phyloP scores from a whole-genome alignment of 2,888 invertebrate species.

The Spatulosminthurus flaviceps region DNA sequence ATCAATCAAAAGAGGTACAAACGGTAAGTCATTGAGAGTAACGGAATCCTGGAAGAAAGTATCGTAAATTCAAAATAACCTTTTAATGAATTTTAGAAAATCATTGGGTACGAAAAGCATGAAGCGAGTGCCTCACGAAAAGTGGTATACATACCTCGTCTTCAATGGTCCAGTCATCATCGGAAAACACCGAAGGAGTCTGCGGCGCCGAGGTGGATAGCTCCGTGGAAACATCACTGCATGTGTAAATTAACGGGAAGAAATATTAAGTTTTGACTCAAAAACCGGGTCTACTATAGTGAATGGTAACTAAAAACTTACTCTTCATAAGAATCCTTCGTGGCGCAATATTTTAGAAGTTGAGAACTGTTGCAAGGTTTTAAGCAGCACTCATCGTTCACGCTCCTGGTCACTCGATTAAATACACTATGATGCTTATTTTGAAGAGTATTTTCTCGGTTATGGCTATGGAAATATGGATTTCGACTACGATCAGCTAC shows the following conservation, averaged over 20 bases:
- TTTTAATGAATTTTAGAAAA: no score
- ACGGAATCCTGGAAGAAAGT: no score
- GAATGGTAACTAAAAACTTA: not conserved
- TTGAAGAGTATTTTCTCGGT: no score
- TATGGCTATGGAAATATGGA: not conserved
- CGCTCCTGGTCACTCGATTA: not conserved
- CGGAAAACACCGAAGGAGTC: not conserved
- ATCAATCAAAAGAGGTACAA: not conserved
- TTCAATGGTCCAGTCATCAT: not conserved
- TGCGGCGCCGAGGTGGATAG: not conserved
- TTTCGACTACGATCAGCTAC: not conserved
- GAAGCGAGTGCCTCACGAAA: not conserved
- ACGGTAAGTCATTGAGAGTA: not conserved
- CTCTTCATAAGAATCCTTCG: not conserved
- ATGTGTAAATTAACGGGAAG: not conserved
- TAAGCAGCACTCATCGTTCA: constrained; percentile 15
- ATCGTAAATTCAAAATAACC: no score
- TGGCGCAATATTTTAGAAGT: constrained; percentile 19
- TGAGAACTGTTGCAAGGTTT: constrained; percentile 15
- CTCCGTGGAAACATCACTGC: not conserved
- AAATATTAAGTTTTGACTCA: not conserved
- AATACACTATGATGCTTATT: no score
- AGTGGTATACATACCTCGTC: not conserved
- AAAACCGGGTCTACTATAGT: no score
- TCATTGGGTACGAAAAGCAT: no score